Evolutionary conservation across 2,113 vertebrate species (phyloP).

Genomic region (Plecturocebus donacophilus): DNA sequence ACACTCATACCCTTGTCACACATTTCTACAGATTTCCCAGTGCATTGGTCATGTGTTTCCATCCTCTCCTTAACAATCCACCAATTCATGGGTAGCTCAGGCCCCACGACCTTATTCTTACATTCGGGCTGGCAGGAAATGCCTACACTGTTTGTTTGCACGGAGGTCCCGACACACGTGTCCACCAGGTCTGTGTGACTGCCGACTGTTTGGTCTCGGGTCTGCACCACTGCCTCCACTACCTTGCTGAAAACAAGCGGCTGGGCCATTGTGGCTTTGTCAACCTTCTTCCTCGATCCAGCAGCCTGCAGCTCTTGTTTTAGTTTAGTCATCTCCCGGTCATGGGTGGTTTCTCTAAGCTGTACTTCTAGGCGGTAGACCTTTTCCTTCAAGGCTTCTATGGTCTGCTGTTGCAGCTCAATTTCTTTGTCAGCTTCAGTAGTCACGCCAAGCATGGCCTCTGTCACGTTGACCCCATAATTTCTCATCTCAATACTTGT

Average conservation of each 20-base stretch:
- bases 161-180: conserved; percentile 80
- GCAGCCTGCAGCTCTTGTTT: conserved; percentile 95
- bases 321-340: conserved; percentile 96
- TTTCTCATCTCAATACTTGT: conserved; percentile 85
- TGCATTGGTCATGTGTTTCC: conserved; percentile 85
- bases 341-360: conserved; percentile 94
- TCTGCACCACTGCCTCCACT: conserved; percentile 89
- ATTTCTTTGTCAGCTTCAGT: conserved; percentile 93
- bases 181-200: conserved; percentile 83
- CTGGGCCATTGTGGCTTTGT: conserved; percentile 90
- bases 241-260: conserved; percentile 87
- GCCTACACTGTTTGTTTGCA: conserved; percentile 81
- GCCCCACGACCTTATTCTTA: conserved; percentile 81
- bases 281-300: conserved; percentile 91
- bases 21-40: conserved; percentile 80
- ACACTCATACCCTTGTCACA: conserved; percentile 83
- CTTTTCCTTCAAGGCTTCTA: conserved; percentile 95
- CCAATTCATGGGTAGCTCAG: conserved; percentile 88
- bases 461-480: conserved; percentile 89
- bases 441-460: conserved; percentile 94
- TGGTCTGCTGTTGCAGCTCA: conserved; percentile 96
- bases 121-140: conserved; percentile 85
- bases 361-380: conserved; percentile 95
- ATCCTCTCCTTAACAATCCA: conserved; percentile 90
- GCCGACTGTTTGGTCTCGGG: conserved; percentile 90